phyloP scores from a whole-genome alignment of 2,113 vertebrate species.

The Anthoscopus minutus region DNA sequence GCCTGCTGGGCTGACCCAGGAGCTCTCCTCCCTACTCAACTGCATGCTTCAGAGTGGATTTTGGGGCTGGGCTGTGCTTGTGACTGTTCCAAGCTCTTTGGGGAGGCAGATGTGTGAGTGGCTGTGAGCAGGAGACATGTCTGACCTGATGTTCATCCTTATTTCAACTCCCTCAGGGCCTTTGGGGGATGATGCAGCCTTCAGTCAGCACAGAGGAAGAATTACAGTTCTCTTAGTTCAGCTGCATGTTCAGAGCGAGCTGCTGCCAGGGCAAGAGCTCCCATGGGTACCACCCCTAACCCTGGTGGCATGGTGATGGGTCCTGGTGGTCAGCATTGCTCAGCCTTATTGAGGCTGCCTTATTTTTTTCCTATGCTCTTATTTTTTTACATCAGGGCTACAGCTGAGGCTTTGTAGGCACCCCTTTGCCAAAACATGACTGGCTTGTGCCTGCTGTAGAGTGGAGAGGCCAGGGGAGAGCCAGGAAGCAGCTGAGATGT shows the following conservation, averaged over 20 bases:
- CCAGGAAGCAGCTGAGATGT: background rate
- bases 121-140: background rate
- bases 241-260: fast-evolving
- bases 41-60: background rate
- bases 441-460: background rate
- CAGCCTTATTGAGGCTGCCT: background rate
- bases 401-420: background rate
- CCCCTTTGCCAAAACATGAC: background rate
- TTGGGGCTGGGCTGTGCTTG: background rate
- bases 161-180: background rate
- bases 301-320: background rate
- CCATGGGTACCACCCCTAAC: background rate
- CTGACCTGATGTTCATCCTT: background rate
- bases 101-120: background rate
- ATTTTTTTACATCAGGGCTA: background rate
- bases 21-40: background rate
- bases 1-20: fast-evolving
- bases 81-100: background rate
- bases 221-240: background rate
- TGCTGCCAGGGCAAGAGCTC: background rate
- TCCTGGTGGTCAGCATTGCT: background rate
- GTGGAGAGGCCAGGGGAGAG: background rate
- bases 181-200: background rate
- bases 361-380: background rate
- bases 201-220: background rate